Conservation (phyloP, 2,888 invertebrate species). For the Patella caerulea region DNA sequence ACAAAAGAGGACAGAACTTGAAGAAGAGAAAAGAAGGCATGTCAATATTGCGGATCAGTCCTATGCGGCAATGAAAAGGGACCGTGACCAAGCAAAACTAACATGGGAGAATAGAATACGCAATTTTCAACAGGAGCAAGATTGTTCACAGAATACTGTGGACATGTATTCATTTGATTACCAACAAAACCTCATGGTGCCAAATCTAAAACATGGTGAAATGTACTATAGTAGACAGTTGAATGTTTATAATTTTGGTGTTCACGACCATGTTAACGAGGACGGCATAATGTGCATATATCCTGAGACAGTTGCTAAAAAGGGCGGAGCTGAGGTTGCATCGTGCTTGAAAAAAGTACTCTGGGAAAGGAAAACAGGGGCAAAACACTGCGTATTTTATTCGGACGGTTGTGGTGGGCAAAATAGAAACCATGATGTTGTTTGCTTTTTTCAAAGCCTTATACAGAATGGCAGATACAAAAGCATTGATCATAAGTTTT, state of each 20-base stretch:
- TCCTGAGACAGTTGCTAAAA: constrained; percentile 16
- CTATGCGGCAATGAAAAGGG: too few species aligned
- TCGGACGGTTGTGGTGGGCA: not conserved
- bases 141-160: not conserved
- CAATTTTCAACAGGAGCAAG: not conserved
- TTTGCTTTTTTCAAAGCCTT: not conserved
- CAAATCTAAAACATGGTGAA: not conserved
- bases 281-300: too few species aligned
- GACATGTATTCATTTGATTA: not conserved
- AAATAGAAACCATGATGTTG: not conserved
- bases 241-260: constrained; percentile 13
- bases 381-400: not conserved
- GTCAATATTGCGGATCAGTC: too few species aligned
- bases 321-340: constrained; percentile 14
- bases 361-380: not conserved
- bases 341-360: not conserved
- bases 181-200: not conserved
- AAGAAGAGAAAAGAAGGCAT: not conserved
- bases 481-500: not conserved
- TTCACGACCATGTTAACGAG: too few species aligned
- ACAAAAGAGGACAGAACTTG: not conserved
- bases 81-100: too few species aligned
- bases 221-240: constrained; percentile 21
- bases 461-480: not conserved
- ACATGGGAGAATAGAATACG: too few species aligned